Percentiles rank a stretch among this genome's conserved stretches.
phyloP scores from a whole-genome alignment of 2,113 vertebrate species.

The Psophia crepitans region DNA sequence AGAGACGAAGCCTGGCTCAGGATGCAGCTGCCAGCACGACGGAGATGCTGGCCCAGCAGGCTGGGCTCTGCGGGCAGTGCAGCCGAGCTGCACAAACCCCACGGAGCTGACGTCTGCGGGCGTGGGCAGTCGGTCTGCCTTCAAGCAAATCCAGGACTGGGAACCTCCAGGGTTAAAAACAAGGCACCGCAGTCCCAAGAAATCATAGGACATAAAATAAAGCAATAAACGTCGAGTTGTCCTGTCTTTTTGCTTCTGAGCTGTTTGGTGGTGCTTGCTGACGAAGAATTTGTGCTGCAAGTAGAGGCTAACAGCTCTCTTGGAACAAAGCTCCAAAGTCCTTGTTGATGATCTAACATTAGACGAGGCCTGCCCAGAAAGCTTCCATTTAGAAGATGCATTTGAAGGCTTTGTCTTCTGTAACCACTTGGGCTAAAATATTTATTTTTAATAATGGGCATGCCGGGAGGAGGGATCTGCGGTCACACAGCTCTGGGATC shows the following conservation, averaged over 20 bases:
- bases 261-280: not conserved
- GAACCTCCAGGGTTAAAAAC: not conserved
- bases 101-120: not conserved
- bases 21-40: not conserved
- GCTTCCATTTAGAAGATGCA: not conserved
- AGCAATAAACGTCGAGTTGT: not conserved
- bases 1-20: not conserved
- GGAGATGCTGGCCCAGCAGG: not conserved
- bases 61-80: not conserved
- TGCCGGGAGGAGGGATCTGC: not conserved
- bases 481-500: not conserved
- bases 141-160: not conserved
- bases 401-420: conserved; percentile 43
- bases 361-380: not conserved
- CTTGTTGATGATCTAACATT: not conserved
- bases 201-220: not conserved
- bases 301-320: not conserved
- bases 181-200: not conserved
- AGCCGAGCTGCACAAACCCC: not conserved
- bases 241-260: not conserved
- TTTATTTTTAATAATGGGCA: not conserved
- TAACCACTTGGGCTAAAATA: not conserved
- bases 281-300: not conserved
- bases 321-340: conserved; percentile 1
- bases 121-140: not conserved